phyloP scores from a whole-genome alignment of 2,113 vertebrate species.

The Cyanoliseus patagonus region DNA sequence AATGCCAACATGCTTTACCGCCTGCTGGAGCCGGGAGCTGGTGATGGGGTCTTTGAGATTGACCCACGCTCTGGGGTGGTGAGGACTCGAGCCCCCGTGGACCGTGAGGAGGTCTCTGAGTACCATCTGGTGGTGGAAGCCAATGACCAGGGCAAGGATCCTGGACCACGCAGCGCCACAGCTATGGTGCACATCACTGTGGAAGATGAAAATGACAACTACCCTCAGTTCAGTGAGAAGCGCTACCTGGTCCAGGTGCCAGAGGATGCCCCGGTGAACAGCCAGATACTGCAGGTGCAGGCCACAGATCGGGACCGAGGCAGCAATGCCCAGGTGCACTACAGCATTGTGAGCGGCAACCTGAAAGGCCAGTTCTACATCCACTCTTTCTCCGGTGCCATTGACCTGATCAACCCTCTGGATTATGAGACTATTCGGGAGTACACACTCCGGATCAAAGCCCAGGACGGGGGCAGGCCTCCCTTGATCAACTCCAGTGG shows the following conservation, averaged over 20 bases:
- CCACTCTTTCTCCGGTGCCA: slow-evolving; percentile 87
- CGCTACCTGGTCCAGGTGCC: slow-evolving; percentile 88
- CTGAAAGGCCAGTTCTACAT: slow-evolving; percentile 95
- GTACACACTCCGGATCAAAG: slow-evolving; percentile 92
- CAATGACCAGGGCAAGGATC: slow-evolving; percentile 93
- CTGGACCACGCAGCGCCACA: slow-evolving; percentile 86
- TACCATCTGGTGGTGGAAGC: slow-evolving; percentile 93
- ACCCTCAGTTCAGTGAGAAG: slow-evolving; percentile 93
- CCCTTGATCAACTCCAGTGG: slow-evolving; percentile 93
- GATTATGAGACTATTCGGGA: slow-evolving; percentile 92
- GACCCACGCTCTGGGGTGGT: slow-evolving; percentile 89
- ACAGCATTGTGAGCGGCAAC: slow-evolving; percentile 95
- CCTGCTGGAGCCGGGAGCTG: slow-evolving; percentile 82
- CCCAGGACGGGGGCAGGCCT: slow-evolving; percentile 94
- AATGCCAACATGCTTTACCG: slow-evolving; percentile 96
- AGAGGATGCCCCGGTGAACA: slow-evolving; percentile 88
- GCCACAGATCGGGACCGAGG: slow-evolving; percentile 90
- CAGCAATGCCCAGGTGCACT: slow-evolving; percentile 91
- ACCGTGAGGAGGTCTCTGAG: slow-evolving; percentile 83
- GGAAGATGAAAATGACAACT: slow-evolving; percentile 97
- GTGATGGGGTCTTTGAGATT: slow-evolving; percentile 85
- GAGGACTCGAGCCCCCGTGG: slow-evolving; percentile 82
- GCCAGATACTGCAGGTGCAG: slow-evolving; percentile 87
- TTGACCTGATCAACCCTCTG: slow-evolving; percentile 92
- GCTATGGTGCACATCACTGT: slow-evolving; percentile 89